Evolutionary conservation across 2,113 vertebrate genomes (phyloP).

Genomic region (Pelobates fuscus): DNA sequence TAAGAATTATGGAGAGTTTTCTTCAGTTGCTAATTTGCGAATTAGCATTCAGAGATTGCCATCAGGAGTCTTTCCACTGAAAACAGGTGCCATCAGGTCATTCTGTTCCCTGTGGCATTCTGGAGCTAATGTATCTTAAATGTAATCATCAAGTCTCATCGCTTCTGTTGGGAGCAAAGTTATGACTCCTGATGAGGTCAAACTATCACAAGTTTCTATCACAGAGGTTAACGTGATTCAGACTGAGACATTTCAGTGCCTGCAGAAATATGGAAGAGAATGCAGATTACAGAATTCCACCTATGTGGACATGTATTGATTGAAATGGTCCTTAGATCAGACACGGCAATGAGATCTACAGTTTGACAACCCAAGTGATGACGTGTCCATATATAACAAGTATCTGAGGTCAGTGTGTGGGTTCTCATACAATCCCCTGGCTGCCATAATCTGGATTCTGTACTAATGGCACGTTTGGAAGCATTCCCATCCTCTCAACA

Average conservation of each 20-base stretch:
- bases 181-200: not conserved
- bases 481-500: too few relatives aligned
- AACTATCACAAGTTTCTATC: not conserved
- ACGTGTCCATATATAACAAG: not conserved
- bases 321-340: not conserved
- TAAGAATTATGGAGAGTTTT: too few relatives aligned
- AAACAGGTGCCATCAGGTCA: too few relatives aligned
- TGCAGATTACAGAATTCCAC: not conserved
- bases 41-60: too few relatives aligned
- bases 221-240: not conserved
- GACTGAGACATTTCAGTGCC: not conserved
- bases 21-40: too few relatives aligned
- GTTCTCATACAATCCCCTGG: too few relatives aligned
- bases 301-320: not conserved
- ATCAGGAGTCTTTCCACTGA: too few relatives aligned
- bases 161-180: not conserved
- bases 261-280: not conserved
- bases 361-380: not conserved
- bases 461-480: too few relatives aligned
- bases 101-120: not conserved
- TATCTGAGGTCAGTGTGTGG: not conserved
- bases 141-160: not conserved
- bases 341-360: too few relatives aligned
- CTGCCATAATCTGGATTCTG: too few relatives aligned
- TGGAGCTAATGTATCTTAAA: not conserved